Evolutionary conservation across 1,140 invertebrate genomes (phyloP).

Genomic region (Meteorus sp.): DNA sequence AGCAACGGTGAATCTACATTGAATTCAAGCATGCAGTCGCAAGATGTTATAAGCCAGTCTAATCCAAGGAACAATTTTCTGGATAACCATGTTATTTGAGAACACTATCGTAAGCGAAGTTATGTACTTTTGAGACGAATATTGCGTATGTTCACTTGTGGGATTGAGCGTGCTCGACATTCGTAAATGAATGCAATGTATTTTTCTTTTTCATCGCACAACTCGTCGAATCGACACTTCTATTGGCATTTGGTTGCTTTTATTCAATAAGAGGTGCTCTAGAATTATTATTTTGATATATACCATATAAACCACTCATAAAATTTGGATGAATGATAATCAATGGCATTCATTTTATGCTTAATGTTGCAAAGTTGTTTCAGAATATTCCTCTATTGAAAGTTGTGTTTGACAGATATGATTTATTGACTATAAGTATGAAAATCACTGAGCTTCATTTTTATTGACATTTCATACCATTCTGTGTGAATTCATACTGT

Average conservation of each 20-base stretch:
- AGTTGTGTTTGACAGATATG: too few species aligned
- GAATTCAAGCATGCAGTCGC: conserved; percentile 26
- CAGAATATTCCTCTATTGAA: too few species aligned
- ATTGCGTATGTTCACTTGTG: conserved; percentile 43
- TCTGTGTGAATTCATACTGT: conserved; percentile 14
- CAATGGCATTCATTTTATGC: too few species aligned
- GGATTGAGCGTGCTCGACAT: conserved; percentile 34
- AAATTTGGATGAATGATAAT: too few species aligned
- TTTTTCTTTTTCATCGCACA: too few species aligned
- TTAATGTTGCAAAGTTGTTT: too few species aligned
- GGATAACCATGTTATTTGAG: conserved; percentile 46
- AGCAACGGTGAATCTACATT: conserved; percentile 31
- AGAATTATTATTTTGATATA: too few species aligned
- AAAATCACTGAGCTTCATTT: too few species aligned
- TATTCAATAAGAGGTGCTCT: background rate
- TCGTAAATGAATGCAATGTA: conserved; percentile 10
- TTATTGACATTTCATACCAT: background rate
- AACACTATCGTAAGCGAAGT: conserved; percentile 28
- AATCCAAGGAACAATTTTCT: conserved; percentile 36
- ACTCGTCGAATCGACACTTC: too few species aligned
- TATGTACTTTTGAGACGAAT: conserved; percentile 36
- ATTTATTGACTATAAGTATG: too few species aligned
- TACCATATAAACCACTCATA: too few species aligned
- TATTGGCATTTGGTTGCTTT: background rate
- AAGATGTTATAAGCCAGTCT: conserved; percentile 32